Evolutionary conservation across 2,113 vertebrate species (phyloP), one percentile per base, ranked within the genome.

Genomic region (Athene cunicularia): DNA sequence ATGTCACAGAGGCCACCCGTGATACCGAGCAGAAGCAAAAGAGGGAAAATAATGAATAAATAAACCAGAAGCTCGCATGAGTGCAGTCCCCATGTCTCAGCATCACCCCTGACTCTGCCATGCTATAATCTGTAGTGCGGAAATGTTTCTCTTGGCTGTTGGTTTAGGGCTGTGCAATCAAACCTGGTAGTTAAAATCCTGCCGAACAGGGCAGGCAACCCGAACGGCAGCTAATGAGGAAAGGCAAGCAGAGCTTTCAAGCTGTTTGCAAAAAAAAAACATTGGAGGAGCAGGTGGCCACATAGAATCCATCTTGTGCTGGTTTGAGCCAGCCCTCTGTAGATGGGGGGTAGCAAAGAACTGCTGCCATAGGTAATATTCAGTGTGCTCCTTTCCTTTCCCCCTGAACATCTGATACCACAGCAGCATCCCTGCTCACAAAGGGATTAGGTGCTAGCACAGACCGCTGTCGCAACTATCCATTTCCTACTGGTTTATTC

Each of bases 391-490:
- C 64, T 66, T 84, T 81, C 66, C 72, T 80, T 95, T 63, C 62
- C 24, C n/a, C 90, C 92, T 35, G 60, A 55, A 90, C 73, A 89
- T 64, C 91, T 49, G 60, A 77, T 62, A 68, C 43, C 0, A 0
- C 0, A 0, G 70, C 85, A 92, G 68, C 33, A 11, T 63, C 88
- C 27, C 63, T 74, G 83, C 86, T 84, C 2, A 0, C 39, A 11
- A 52, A 83, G 80, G 95, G 97, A 97, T 97, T 97, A 97, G 94
- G 80, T 90, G 91, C 52, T 88, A 74, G 92, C 86, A 55, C 66
- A 90, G 45, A 30, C 52, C 3, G 12, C 58, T 73, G 79, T 64
- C 3, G 6, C 89, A 80, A 62, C 41, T 39, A 37, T 73, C 74
- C 1, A 1, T 80, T 88, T 93, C 71, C 81, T 67, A 24, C 41